Percentiles rank a stretch among this genome's conserved stretches.
Evolutionary conservation across 1,140 invertebrate species (phyloP).

Genomic region (Halesus radiatus): DNA sequence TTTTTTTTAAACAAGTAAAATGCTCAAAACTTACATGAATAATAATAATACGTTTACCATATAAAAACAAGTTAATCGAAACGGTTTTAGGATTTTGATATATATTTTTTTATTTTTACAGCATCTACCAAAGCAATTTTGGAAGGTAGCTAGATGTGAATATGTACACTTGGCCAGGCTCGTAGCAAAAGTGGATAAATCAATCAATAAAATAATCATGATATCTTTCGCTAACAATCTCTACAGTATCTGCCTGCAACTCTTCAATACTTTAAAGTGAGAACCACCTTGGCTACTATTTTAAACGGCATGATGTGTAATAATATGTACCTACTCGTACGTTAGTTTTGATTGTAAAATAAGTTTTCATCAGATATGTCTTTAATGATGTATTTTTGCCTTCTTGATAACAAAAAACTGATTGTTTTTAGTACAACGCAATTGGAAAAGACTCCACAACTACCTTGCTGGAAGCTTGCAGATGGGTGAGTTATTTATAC

Average conservation of each 20-base stretch:
- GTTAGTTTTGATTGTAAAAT: too few relatives aligned
- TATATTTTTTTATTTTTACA: slow-evolving; percentile 52
- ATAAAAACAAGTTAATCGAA: too few relatives aligned
- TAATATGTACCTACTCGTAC: too few relatives aligned
- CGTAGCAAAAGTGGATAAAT: slow-evolving; percentile 70
- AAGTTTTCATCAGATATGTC: too few relatives aligned
- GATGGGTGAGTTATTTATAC: not conserved
- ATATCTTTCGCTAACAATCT: slow-evolving; percentile 76
- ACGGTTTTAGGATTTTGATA: too few relatives aligned
- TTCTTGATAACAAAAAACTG: not conserved
- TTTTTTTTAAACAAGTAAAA: too few relatives aligned
- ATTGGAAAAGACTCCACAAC: not conserved
- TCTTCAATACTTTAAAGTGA: slow-evolving; percentile 76
- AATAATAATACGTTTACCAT: too few relatives aligned
- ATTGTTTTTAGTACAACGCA: not conserved
- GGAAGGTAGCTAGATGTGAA: slow-evolving; percentile 71
- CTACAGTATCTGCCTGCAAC: slow-evolving; percentile 77
- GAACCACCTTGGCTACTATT: slow-evolving; percentile 31
- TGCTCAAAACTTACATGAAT: too few relatives aligned
- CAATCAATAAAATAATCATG: slow-evolving; percentile 73
- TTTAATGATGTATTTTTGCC: not conserved
- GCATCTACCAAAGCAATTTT: slow-evolving; percentile 70
- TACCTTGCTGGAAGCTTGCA: not conserved
- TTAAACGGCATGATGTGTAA: not conserved
- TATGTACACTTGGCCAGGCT: slow-evolving; percentile 73